These are phyloP conservation scores for Drosophila pseudotakahashii DNA, from an alignment of 2,888 invertebrate genomes.

Conservation along the genomic window DNA sequence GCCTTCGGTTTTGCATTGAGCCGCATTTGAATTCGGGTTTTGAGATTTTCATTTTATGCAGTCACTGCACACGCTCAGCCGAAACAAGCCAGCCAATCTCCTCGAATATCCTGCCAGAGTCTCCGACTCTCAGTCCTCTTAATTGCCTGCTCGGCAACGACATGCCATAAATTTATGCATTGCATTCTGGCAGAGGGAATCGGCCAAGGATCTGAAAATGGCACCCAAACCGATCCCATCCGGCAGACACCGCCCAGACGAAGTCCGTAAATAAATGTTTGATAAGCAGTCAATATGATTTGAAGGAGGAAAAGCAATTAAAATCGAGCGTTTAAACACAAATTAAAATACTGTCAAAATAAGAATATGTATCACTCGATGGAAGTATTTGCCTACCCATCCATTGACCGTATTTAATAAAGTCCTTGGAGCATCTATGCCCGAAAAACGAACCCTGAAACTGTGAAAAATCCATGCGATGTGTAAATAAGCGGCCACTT, in stretches of 20 bases:
- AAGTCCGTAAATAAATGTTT: slow-evolving; percentile 73
- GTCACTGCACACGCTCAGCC: slow-evolving; percentile 71
- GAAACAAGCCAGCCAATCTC: slow-evolving; percentile 75
- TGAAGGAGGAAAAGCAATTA: slow-evolving; percentile 24
- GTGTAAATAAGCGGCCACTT: slow-evolving; percentile 63
- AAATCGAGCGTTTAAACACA: slow-evolving; percentile 21
- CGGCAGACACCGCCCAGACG: slow-evolving; percentile 30
- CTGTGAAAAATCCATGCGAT: slow-evolving; percentile 40
- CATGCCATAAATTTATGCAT: slow-evolving; percentile 77
- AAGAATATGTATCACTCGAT: not conserved
- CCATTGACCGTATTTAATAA: not conserved
- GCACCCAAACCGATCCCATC: slow-evolving; percentile 1
- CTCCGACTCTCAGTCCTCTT: slow-evolving; percentile 47
- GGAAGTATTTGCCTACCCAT: slow-evolving; percentile 15
- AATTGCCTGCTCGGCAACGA: slow-evolving; percentile 67
- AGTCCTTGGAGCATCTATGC: not conserved
- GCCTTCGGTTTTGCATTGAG: slow-evolving; percentile 55
- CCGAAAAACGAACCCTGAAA: not conserved
- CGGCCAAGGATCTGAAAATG: slow-evolving; percentile 9
- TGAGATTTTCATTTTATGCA: slow-evolving; percentile 74
- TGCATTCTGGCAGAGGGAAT: slow-evolving; percentile 62
- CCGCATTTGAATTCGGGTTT: slow-evolving; percentile 43
- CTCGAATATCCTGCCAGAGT: slow-evolving; percentile 28
- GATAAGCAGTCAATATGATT: slow-evolving; percentile 62
- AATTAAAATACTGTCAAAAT: slow-evolving; percentile 17